These are phyloP conservation scores for Lasioglossum leucozonium DNA, from an alignment of 2,888 invertebrate species.

Conservation along the genomic window DNA sequence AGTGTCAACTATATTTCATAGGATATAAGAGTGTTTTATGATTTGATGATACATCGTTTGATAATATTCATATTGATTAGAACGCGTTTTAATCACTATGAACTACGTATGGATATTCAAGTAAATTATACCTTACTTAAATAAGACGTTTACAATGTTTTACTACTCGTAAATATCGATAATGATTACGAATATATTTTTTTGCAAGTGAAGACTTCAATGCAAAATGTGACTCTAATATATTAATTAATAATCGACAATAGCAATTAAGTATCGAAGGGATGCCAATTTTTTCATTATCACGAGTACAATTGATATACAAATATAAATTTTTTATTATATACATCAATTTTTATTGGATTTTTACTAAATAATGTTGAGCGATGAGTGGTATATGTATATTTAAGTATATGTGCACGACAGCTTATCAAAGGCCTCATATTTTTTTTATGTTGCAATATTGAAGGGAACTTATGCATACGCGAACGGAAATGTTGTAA, in stretches of 20 bases:
- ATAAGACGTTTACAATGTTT: conserved; percentile 28
- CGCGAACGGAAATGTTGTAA: conserved; percentile 24
- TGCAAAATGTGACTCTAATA: conserved; percentile 34
- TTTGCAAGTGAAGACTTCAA: conserved; percentile 27
- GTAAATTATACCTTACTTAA: conserved; percentile 19
- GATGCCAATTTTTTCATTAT: conserved; percentile 29
- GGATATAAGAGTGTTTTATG: conserved; percentile 39
- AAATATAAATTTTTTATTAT: conserved; percentile 38
- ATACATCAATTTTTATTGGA: conserved; percentile 4
- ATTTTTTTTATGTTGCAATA: conserved; percentile 34
- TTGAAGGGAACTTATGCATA: conserved; percentile 12
- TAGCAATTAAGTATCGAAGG: conserved; percentile 26
- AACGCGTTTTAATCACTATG: conserved; percentile 19
- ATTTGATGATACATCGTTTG: conserved; percentile 34
- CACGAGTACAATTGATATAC: conserved; percentile 19
- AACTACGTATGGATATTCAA: conserved; percentile 25
- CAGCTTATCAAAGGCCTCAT: conserved; percentile 36
- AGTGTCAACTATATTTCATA: conserved; percentile 43
- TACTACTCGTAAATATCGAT: conserved; percentile 28
- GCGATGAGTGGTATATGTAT: conserved; percentile 28
- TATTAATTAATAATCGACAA: conserved; percentile 32
- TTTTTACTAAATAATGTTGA: conserved; percentile 37
- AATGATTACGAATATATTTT: conserved; percentile 28
- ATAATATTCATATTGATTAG: conserved; percentile 35
- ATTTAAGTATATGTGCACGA: conserved; percentile 24